phyloP scores from a whole-genome alignment of 1,140 invertebrate genomes.

The Augochlora pura region DNA sequence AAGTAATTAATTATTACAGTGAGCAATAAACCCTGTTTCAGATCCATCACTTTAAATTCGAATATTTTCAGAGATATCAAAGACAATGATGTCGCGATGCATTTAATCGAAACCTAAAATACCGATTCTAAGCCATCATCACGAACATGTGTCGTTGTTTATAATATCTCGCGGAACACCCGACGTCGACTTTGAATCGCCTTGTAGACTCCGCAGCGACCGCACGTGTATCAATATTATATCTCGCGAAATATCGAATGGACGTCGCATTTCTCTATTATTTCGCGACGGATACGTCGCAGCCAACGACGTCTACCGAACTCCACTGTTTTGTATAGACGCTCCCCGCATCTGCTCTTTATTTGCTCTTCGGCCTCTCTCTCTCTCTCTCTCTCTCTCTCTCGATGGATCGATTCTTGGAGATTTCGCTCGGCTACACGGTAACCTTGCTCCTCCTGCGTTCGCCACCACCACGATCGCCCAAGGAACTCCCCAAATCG shows the following conservation, averaged over 20 bases:
- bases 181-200: neutral
- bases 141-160: neutral
- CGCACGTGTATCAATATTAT: constrained; percentile 74
- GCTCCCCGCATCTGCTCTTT: constrained; percentile 4
- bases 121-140: too few relatives aligned
- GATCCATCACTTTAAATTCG: too few relatives aligned
- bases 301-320: neutral
- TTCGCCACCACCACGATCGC: neutral
- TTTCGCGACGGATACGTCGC: constrained; percentile 52
- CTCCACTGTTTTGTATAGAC: constrained; percentile 12
- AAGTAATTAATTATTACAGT: too few relatives aligned
- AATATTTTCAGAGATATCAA: too few relatives aligned
- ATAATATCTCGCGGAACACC: neutral
- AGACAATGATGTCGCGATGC: too few relatives aligned
- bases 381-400: too few relatives aligned
- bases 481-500: too few relatives aligned
- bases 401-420: neutral
- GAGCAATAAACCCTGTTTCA: too few relatives aligned
- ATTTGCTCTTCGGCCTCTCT: neutral
- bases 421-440: neutral
- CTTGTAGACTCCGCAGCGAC: constrained; percentile 30
- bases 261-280: constrained; percentile 64
- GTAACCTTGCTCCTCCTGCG: neutral
- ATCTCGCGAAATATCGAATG: constrained; percentile 73
- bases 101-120: too few relatives aligned